Evolutionary conservation across 2,113 vertebrate species (phyloP), one percentile per base, ranked within the genome.

Genomic region (Onychostoma macrolepis): DNA sequence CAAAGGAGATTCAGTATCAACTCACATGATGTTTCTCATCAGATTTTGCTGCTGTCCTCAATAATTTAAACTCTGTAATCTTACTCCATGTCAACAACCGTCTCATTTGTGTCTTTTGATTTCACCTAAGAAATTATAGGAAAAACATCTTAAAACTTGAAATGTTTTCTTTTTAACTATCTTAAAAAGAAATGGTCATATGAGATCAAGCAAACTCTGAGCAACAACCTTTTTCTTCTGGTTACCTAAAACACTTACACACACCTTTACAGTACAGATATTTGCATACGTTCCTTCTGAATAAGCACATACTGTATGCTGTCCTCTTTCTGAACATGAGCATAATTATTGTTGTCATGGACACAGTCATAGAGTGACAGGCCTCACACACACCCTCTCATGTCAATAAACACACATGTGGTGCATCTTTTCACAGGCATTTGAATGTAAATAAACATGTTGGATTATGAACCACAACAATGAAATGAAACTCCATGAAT

Each of bases 281-380:
- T 86, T 50, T 80, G 43, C 30, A 71, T 78, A 74, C 17, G n/a
- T 78, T 79, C 6, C 26, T 63, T 48, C 10, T 61, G 85, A 80
- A 38, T 56, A 30, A 69, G 77, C 33, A 48, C 80, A 45, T 67
- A 67, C n/a, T 50, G 81, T 69, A 72, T 1, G 11, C 10, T 36
- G 28, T 15, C 6, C 19, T 83, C 43, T 50, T 24, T 84, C 6
- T 53, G 30, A 83, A 48, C 61, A 69, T 50, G 41, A 71, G 33
- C 24, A 17, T 72, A 72, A 82, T 72, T 72, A 72, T 30, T 84
- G 65, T 83, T 83, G 65, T 72, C 82, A 36, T 83, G 81, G 81
- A 71, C 43, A 69, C 81, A 48, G 80, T 82, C 58, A 67, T 82
- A 67, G 17, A 84, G 28, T 4, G 30, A 84, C 17, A 17, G 41